phyloP scores from a whole-genome alignment of 2,888 invertebrate species.

The Phanerotoma sp. region DNA sequence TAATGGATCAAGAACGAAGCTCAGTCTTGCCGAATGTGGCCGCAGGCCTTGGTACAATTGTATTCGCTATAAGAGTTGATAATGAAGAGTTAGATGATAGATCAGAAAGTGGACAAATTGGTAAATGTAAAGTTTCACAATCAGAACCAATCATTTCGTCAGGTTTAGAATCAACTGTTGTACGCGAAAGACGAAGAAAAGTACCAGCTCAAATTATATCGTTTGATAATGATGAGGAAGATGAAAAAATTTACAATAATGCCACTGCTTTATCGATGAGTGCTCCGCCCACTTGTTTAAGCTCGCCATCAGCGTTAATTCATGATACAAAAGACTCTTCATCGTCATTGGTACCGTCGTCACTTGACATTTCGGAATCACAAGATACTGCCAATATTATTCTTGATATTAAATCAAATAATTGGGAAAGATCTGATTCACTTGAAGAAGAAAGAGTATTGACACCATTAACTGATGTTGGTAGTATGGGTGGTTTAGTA shows the following conservation, averaged over 20 bases:
- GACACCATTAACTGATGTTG: slow-evolving; percentile 50
- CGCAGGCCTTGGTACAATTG: slow-evolving; percentile 82
- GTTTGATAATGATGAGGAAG: slow-evolving; percentile 65
- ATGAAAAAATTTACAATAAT: slow-evolving; percentile 36
- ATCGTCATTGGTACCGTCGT: slow-evolving; percentile 2
- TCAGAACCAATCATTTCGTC: slow-evolving; percentile 73
- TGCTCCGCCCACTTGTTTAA: slow-evolving; percentile 66
- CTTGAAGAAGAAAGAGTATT: slow-evolving; percentile 49
- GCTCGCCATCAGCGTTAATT: slow-evolving; percentile 61
- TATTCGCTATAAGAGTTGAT: slow-evolving; percentile 92
- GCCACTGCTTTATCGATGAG: slow-evolving; percentile 57
- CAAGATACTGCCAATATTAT: slow-evolving; percentile 27
- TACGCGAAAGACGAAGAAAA: slow-evolving; percentile 60
- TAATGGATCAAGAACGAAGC: slow-evolving; percentile 77
- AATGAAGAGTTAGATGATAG: slow-evolving; percentile 75
- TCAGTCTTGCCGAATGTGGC: slow-evolving; percentile 82
- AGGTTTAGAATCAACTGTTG: slow-evolving; percentile 47
- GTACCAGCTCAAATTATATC: slow-evolving; percentile 69
- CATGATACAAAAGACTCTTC: slow-evolving; percentile 41
- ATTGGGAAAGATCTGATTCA: slow-evolving; percentile 37
- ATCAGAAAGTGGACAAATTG: slow-evolving; percentile 57
- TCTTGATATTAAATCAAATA: slow-evolving; percentile 36
- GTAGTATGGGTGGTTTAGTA: slow-evolving; percentile 51
- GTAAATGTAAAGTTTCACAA: slow-evolving; percentile 55
- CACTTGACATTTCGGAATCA: slow-evolving; percentile 30